Evolutionary conservation across 2,797 vertebrate species (phyloP).

Genomic region (Anguilla obscura): DNA sequence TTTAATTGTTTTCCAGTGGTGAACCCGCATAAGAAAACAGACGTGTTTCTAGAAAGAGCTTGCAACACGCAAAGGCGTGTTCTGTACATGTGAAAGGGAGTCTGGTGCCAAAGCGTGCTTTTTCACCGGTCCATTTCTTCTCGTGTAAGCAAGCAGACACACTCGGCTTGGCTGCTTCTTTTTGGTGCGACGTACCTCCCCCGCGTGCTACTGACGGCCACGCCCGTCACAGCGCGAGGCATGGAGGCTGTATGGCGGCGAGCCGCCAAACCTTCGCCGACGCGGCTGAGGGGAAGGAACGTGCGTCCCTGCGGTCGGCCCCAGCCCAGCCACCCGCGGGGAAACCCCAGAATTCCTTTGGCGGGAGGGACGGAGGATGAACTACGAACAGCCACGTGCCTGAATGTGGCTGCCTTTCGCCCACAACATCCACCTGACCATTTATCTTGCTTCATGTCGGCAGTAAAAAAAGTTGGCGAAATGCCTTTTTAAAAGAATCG

Average conservation of each 20-base stretch:
- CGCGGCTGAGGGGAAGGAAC: slow-evolving; percentile 80
- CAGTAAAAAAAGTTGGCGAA: slow-evolving; percentile 48
- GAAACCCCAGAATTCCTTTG: slow-evolving; percentile 83
- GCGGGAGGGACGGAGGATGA: slow-evolving; percentile 61
- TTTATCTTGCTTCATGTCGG: slow-evolving; percentile 35
- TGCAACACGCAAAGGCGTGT: not conserved
- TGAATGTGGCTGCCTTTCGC: slow-evolving; percentile 58
- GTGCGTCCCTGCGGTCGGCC: slow-evolving; percentile 87
- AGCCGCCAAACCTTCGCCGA: slow-evolving; percentile 79
- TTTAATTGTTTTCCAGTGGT: slow-evolving; percentile 72
- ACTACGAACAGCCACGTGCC: slow-evolving; percentile 59
- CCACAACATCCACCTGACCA: slow-evolving; percentile 33
- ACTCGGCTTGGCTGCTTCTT: not conserved
- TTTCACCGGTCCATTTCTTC: not conserved
- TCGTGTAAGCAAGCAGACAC: not conserved
- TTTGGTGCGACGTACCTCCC: not conserved
- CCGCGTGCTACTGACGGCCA: too few species aligned
- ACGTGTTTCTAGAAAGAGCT: slow-evolving; percentile 26
- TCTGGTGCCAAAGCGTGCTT: not conserved
- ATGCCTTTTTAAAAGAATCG: slow-evolving; percentile 42
- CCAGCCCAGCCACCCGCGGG: slow-evolving; percentile 82
- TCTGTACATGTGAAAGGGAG: slow-evolving; percentile 34
- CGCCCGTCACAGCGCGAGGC: slow-evolving; percentile 39
- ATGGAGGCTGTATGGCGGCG: slow-evolving; percentile 72
- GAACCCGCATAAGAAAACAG: slow-evolving; percentile 70